Evolutionary conservation across 2,888 invertebrate genomes (phyloP), one percentile per base, ranked within the genome.

Genomic region (Chrysolina americana): DNA sequence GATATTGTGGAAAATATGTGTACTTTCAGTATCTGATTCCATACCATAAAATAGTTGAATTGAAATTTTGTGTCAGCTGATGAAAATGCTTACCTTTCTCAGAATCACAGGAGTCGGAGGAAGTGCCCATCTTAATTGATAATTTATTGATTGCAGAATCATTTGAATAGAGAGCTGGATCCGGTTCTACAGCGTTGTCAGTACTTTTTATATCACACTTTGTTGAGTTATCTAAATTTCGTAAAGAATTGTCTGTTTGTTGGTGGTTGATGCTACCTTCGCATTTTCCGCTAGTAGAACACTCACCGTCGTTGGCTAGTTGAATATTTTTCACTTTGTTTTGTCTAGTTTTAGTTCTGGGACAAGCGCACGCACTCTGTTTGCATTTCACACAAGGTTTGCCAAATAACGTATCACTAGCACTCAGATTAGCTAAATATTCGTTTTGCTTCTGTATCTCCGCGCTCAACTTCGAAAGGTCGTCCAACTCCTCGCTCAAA

Each of bases 391-490:
- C 69, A 70, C 90, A 88, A 48, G 80, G 88, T 48, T 80, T 82
- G 64, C 79, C 81, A 71, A 83, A 86, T 73, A 84, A 80, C 73
- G 81, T 84, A 77, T 87, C 87, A 82, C 89, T 89, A 50, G 90
- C 90, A 80, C 90, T 91, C 73, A 91, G 84, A 70, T 89, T 89
- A 5, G 91, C 89, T 72, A 91, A 88, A 81, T 90, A 91, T 86
- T 91, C 91, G 81, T 90, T 89, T 80, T 91, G 90, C 81, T 92
- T 92, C 77, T 91, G 90, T 50, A 91, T 88, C 82, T 91, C 91
- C 41, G 90, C 89, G 79, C 90, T 91, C 13, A 91, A 84, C 84
- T 91, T 92, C 68, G 90, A 91, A 62, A 91, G 85, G 68, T 90
- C 90, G 79, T 91, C 89, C 78, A 91, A 88, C 84, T 92, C 92